phyloP scores from a whole-genome alignment of 2,797 vertebrate species.

The Syngnathus acus region DNA sequence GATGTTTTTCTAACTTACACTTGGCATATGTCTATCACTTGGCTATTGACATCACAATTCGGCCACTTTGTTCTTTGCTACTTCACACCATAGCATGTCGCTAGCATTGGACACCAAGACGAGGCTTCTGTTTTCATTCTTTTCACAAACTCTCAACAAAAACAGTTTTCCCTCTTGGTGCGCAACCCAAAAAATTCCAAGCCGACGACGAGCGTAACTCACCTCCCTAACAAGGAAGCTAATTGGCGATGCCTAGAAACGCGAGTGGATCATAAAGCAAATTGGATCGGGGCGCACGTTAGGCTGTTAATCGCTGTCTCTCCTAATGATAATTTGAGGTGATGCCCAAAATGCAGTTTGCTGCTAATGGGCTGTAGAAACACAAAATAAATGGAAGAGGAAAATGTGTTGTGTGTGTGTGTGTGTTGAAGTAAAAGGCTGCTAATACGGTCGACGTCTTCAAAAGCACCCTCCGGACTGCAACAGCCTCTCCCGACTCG shows the following conservation, averaged over 20 bases:
- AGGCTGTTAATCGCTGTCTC: conserved; percentile 67
- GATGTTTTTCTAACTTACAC: background rate
- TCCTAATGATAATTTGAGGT: conserved; percentile 69
- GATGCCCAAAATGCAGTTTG: conserved; percentile 64
- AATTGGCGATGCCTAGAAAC: conserved; percentile 70
- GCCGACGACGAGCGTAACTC: conserved; percentile 64
- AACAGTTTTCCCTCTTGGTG: conserved; percentile 25
- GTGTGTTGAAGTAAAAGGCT: conserved; percentile 19
- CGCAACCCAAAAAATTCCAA: conserved; percentile 43
- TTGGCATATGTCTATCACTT: no score
- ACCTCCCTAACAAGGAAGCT: conserved; percentile 70
- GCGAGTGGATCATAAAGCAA: conserved; percentile 73
- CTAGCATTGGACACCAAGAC: no score
- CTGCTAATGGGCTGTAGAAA: conserved; percentile 63
- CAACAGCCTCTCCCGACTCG: conserved; percentile 46
- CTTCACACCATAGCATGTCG: no score
- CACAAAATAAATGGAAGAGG: conserved; percentile 39
- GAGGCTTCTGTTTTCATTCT: no score
- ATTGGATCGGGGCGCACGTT: conserved; percentile 71
- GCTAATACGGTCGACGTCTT: conserved; percentile 4
- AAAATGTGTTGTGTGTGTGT: background rate
- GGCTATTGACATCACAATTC: no score
- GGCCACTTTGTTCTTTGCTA: no score
- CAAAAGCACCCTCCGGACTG: conserved; percentile 40
- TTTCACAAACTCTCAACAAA: background rate